These are phyloP conservation scores for Centruroides vittatus DNA, from an alignment of 1,140 invertebrate genomes.

Conservation along the genomic window DNA sequence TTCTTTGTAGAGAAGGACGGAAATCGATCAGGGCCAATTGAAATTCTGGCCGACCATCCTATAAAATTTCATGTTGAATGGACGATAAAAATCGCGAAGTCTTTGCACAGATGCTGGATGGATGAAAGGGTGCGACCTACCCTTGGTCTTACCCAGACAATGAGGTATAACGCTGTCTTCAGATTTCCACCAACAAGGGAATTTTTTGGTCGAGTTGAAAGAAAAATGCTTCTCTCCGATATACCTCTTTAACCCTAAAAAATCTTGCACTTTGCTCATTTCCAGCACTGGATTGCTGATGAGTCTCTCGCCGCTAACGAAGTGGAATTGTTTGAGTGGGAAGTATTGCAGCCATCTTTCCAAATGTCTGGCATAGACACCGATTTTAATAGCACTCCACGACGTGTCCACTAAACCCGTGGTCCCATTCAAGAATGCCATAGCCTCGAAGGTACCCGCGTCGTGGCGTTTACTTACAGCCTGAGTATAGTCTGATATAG, in stretches of 20 bases:
- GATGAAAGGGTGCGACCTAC: slow-evolving; percentile 41
- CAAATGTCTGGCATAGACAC: slow-evolving; percentile 35
- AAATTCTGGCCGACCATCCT: slow-evolving; percentile 75
- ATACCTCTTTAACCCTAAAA: slow-evolving; percentile 29
- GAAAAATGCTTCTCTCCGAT: slow-evolving; percentile 31
- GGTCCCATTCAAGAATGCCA: slow-evolving; percentile 25
- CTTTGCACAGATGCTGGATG: slow-evolving; percentile 50
- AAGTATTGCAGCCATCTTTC: slow-evolving; percentile 36
- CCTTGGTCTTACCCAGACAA: slow-evolving; percentile 39
- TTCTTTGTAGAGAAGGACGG: too few species aligned
- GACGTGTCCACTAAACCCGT: slow-evolving; percentile 30
- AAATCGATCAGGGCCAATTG: slow-evolving; percentile 46
- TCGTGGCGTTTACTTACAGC: slow-evolving; percentile 21
- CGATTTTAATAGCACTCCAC: slow-evolving; percentile 35
- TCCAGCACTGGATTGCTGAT: slow-evolving; percentile 34
- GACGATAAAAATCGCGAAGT: slow-evolving; percentile 73
- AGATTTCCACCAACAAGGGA: slow-evolving; percentile 33
- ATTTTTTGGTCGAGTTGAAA: slow-evolving; percentile 34
- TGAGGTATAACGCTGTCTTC: slow-evolving; percentile 24
- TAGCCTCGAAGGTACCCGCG: slow-evolving; percentile 30
- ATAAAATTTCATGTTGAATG: slow-evolving; percentile 83
- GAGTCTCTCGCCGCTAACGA: slow-evolving; percentile 37
- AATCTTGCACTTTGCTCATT: slow-evolving; percentile 32
- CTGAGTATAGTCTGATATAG: slow-evolving; percentile 38
- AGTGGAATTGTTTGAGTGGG: slow-evolving; percentile 32